Evolutionary conservation across 2,797 vertebrate species (phyloP).

Genomic region (Thaleichthys pacificus): DNA sequence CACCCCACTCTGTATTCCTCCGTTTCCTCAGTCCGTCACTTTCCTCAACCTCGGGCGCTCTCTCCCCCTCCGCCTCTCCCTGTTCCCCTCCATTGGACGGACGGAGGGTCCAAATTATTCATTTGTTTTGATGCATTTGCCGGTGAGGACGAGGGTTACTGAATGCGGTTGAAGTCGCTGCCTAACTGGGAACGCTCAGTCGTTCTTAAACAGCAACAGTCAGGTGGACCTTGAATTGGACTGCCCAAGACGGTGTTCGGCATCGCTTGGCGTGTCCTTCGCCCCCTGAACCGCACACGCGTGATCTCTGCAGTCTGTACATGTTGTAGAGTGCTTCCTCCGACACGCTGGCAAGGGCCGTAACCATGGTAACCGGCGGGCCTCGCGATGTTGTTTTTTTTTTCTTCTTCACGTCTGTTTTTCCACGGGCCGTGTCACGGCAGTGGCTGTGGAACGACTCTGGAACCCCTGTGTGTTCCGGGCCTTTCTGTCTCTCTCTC

Average conservation of each 20-base stretch:
- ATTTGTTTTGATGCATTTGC: slow-evolving; percentile 16
- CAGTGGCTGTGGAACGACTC: not conserved
- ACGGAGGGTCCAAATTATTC: slow-evolving; percentile 17
- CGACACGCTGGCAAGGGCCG: not conserved
- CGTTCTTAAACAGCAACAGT: no score
- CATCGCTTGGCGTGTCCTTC: no score
- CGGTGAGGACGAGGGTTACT: slow-evolving; percentile 1
- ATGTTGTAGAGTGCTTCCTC: not conserved
- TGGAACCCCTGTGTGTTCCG: no score
- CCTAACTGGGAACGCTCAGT: not conserved
- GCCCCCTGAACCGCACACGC: not conserved
- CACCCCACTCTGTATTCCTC: not conserved
- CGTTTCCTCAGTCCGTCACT: not conserved
- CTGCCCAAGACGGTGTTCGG: no score
- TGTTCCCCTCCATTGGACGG: no score
- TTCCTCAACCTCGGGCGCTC: not conserved
- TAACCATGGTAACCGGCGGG: slow-evolving; percentile 1
- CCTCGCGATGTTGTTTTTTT: not conserved
- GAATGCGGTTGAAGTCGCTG: not conserved
- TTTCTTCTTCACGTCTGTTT: not conserved
- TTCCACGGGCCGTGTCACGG: not conserved
- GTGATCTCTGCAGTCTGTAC: not conserved
- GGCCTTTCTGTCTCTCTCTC: not conserved
- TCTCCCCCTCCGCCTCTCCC: not conserved
- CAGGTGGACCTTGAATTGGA: no score